These are phyloP conservation scores for Diadophis punctatus DNA, from an alignment of 2,113 vertebrate genomes.

Conservation along the genomic window DNA sequence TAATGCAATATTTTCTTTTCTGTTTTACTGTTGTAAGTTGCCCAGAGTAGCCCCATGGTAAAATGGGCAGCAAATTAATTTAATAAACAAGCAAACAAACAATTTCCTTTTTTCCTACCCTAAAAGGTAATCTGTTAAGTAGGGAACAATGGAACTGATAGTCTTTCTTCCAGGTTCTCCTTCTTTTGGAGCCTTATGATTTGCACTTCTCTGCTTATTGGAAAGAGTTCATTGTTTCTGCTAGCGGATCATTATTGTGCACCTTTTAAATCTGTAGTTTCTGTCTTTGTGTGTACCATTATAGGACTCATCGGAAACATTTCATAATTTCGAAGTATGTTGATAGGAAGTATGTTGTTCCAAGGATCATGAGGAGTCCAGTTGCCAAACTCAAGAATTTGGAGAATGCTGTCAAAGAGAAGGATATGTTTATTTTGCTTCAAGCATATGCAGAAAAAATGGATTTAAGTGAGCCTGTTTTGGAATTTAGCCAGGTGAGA, in stretches of 20 bases:
- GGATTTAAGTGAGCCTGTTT: slow-evolving; percentile 63
- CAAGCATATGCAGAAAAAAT: slow-evolving; percentile 65
- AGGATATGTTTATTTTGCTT: slow-evolving; percentile 66
- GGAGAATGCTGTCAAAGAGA: slow-evolving; percentile 53
- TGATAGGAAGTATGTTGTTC: slow-evolving; percentile 63
- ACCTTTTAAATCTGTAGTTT: background rate
- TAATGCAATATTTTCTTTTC: too few relatives aligned
- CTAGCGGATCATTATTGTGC: background rate
- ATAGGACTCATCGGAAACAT: slow-evolving; percentile 64
- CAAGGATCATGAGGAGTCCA: slow-evolving; percentile 39
- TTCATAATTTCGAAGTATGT: slow-evolving; percentile 73
- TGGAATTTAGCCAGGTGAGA: slow-evolving; percentile 62
- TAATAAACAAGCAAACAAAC: too few relatives aligned
- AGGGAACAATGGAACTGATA: background rate
- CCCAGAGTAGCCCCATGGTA: too few relatives aligned
- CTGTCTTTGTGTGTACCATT: background rate
- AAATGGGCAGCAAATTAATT: too few relatives aligned
- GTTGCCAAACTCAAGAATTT: slow-evolving; percentile 43
- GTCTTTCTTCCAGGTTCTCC: background rate
- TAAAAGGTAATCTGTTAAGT: background rate
- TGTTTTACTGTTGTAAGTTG: too few relatives aligned
- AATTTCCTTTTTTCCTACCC: background rate
- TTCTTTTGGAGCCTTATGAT: background rate
- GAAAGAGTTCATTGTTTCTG: background rate
- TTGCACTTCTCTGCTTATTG: background rate